phyloP scores from a whole-genome alignment of 2,888 invertebrate species.

The Xanthia togata region DNA sequence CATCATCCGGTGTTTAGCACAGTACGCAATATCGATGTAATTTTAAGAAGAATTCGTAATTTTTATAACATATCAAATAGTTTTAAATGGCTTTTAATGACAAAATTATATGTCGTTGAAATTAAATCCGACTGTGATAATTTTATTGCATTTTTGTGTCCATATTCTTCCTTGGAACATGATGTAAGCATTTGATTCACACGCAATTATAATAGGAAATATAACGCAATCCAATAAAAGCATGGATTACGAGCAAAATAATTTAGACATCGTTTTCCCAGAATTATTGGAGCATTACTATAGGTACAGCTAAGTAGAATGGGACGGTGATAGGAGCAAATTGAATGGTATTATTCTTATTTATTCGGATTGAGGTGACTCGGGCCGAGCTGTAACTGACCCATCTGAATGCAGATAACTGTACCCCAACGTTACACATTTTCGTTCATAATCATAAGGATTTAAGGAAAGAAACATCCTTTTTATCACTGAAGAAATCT shows the following conservation, averaged over 20 bases:
- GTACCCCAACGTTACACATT: too few species aligned
- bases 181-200: conserved; percentile 43
- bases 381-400: too few species aligned
- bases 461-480: neutral
- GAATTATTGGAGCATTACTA: neutral
- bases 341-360: too few species aligned
- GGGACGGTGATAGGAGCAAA: neutral
- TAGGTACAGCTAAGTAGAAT: neutral
- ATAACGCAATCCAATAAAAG: neutral
- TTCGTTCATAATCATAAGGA: too few species aligned
- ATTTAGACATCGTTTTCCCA: neutral
- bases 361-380: too few species aligned
- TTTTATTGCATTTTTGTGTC: conserved; percentile 28
- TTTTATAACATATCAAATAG: conserved; percentile 55
- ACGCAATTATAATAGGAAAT: conserved; percentile 33
- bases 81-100: conserved; percentile 47
- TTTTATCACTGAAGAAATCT: neutral
- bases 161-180: conserved; percentile 28
- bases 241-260: neutral
- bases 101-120: conserved; percentile 44
- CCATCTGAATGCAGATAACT: too few species aligned
- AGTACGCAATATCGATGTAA: conserved; percentile 51
- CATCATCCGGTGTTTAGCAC: conserved; percentile 61
- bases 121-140: conserved; percentile 51
- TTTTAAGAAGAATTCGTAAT: conserved; percentile 43